Base-by-base conservation (phyloP, 2,113 vertebrate species). In the Stigmatopora nigra region DNA sequence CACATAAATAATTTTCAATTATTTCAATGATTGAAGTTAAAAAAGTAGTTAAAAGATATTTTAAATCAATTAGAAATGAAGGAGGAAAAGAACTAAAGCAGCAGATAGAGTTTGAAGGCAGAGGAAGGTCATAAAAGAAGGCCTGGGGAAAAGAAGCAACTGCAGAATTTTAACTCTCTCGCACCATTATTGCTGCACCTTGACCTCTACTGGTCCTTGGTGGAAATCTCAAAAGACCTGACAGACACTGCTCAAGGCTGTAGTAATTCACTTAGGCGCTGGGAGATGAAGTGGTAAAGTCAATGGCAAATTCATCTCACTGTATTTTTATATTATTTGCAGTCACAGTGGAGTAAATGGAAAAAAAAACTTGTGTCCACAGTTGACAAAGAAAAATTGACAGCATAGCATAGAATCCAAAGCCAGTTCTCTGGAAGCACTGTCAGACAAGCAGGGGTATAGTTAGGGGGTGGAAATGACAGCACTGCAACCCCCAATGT, bases 221-320 rank as follows among this genome's bases (percentile, higher is more conserved):
- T 70, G 68, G 72, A 69, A 82, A 72, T 82, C 79, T 81, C 83
- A 77, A 69, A 78, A 80, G 77, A 72, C 80, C 77, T 81, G 67
- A 70, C 75, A 79, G 72, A 80, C 77, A 51, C 64, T 65, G 74
- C 65, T 78, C 71, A 61, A 65, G 70, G 78, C 61, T 72, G 55
- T 17, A 70, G 72, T 73, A 80, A 79, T 80, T 83, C 69, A 82
- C 75, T 80, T 77, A 76, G 59, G 61, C 78, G 66, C 70, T 13
- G 51, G 11, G 19, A 78, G 75, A 83, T 83, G 78, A 82, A 82
- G 38, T 77, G 71, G 79, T 69, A 82, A 78, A 81, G 77, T 52
- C 65, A 60, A 65, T 57, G 69, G 69, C 72, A 78, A 76, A 78
- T 63, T 77, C 55, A 44, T 61, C 59, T 76, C 38, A 6, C 52